Percentiles rank a stretch among this genome's conserved stretches.
Evolutionary conservation across 2,113 vertebrate genomes (phyloP).

Genomic region (Bubo blakistoni): DNA sequence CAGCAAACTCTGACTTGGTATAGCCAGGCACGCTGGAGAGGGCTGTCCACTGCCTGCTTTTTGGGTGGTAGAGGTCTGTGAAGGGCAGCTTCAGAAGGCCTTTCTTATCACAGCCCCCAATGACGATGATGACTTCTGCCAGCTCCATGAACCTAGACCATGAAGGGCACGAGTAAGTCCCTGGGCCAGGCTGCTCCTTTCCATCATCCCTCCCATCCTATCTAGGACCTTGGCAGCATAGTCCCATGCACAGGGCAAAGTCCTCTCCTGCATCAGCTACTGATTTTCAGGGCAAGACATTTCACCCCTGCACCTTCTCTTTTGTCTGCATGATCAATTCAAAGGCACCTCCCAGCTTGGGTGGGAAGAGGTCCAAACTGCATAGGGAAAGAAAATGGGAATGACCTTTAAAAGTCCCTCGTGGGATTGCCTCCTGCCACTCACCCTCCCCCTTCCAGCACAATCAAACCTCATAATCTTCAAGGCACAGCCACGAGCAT

Average conservation of each 20-base stretch:
- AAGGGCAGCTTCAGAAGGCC: conserved; percentile 75
- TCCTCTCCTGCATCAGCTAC: neutral
- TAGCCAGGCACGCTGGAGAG: conserved; percentile 78
- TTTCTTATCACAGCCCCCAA: conserved; percentile 79
- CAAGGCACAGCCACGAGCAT: neutral
- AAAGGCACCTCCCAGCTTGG: neutral
- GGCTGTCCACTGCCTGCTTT: conserved; percentile 69
- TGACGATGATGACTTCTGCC: conserved; percentile 77
- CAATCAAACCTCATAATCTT: neutral
- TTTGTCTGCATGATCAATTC: neutral
- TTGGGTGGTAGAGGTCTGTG: conserved; percentile 70
- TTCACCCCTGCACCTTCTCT: neutral
- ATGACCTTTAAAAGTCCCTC: neutral
- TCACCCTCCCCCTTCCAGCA: neutral
- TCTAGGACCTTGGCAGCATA: neutral
- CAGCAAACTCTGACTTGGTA: conserved; percentile 78
- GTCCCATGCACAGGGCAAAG: neutral
- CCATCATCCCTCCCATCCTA: neutral
- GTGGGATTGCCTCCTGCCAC: neutral
- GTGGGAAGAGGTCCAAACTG: neutral
- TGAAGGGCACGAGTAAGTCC: neutral
- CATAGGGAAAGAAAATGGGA: neutral
- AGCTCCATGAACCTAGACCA: conserved; percentile 73
- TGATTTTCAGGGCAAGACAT: neutral
- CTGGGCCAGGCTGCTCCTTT: neutral